A percentile compares a stretch with the other conserved stretches of the same genome.
phyloP scores from a whole-genome alignment of 2,113 vertebrate species.

The Chauna torquata region DNA sequence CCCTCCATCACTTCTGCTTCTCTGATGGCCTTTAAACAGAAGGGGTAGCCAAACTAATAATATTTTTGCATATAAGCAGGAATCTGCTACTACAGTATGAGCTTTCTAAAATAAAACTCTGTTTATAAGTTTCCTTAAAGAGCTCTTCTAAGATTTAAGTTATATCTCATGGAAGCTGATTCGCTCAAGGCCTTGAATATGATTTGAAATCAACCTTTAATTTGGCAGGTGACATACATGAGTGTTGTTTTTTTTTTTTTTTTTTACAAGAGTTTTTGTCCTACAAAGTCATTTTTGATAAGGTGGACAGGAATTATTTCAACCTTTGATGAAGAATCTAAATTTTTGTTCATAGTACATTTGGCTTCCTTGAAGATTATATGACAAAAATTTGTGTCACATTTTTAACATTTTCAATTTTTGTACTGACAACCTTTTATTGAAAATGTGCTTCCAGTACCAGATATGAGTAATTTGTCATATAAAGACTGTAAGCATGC shows the following conservation, averaged over 20 bases:
- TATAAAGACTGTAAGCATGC: neutral
- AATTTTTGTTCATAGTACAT: neutral
- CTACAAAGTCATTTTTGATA: neutral
- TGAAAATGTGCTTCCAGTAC: neutral
- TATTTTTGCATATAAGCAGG: neutral
- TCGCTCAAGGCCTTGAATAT: neutral
- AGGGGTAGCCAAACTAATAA: neutral
- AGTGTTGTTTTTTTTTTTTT: neutral
- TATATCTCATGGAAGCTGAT: neutral
- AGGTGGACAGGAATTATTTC: neutral
- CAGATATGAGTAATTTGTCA: neutral
- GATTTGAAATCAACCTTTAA: neutral
- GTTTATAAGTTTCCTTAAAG: neutral
- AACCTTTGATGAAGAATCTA: neutral
- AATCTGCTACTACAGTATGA: neutral
- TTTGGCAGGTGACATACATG: neutral
- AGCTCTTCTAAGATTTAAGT: neutral
- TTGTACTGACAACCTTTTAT: neutral
- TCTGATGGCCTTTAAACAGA: neutral
- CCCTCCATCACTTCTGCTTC: neutral
- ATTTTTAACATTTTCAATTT: neutral
- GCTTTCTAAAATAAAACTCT: neutral
- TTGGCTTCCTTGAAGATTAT: neutral
- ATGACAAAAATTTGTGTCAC: neutral
- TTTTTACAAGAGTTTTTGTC: neutral